phyloP scores from a whole-genome alignment of 2,888 invertebrate species.

The Macroteleia sp. region DNA sequence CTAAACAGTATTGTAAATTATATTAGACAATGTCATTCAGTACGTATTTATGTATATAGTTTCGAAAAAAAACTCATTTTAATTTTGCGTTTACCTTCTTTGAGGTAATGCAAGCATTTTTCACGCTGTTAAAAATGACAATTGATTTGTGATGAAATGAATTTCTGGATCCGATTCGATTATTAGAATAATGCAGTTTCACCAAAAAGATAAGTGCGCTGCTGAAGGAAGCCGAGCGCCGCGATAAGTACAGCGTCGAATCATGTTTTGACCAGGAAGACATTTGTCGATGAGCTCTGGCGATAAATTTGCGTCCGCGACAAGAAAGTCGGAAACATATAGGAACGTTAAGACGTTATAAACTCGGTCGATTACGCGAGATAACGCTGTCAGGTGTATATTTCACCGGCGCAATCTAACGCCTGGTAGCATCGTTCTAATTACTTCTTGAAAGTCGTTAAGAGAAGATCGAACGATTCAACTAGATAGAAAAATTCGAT shows the following conservation, averaged over 20 bases:
- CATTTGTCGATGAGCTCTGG: slow-evolving; percentile 46
- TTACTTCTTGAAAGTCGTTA: slow-evolving; percentile 51
- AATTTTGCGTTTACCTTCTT: no score
- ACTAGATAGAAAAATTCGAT: no score
- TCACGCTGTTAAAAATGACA: no score
- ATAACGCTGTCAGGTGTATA: slow-evolving; percentile 51
- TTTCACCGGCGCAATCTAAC: slow-evolving; percentile 28
- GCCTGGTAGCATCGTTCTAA: slow-evolving; percentile 41
- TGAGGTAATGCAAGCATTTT: no score
- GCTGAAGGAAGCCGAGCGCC: slow-evolving; percentile 9
- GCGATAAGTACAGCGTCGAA: slow-evolving; percentile 53
- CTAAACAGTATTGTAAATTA: no score
- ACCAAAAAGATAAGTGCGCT: neutral
- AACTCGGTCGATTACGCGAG: slow-evolving; percentile 37
- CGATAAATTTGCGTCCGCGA: slow-evolving; percentile 54
- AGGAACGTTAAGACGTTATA: slow-evolving; percentile 47
- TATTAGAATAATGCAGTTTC: no score
- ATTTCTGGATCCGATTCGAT: no score
- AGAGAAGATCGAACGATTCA: no score
- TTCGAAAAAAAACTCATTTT: no score
- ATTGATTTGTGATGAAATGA: no score
- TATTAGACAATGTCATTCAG: no score
- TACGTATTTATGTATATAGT: no score
- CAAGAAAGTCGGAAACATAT: slow-evolving; percentile 54
- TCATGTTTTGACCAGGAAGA: slow-evolving; percentile 60